Conservation (phyloP, 1,140 invertebrate species). For the Bombus impatiens region DNA sequence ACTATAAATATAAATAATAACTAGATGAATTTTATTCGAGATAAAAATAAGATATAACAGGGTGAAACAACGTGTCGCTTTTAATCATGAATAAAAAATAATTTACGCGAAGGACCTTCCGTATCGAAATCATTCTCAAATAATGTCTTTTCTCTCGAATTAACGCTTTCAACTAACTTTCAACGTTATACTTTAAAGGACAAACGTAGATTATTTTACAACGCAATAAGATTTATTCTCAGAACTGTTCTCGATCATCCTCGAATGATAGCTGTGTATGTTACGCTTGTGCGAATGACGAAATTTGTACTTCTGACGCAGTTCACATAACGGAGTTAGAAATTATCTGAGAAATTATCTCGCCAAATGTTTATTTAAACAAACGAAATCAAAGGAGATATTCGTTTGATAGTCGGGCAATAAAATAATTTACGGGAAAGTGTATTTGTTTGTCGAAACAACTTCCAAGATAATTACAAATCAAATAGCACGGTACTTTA, state of each 20-base stretch:
- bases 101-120: accelerated
- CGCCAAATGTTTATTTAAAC: neutral
- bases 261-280: neutral
- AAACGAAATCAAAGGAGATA: neutral
- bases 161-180: too few relatives aligned
- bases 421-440: neutral
- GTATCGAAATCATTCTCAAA: too few relatives aligned
- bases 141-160: too few relatives aligned
- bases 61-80: too few relatives aligned
- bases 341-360: neutral
- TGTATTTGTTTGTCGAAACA: too few relatives aligned
- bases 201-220: neutral
- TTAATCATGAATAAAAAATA: too few relatives aligned
- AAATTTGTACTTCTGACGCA: neutral
- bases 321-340: neutral
- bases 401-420: neutral
- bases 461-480: too few relatives aligned
- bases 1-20: too few relatives aligned
- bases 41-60: too few relatives aligned
- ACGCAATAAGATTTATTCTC: neutral
- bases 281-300: neutral
- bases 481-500: too few relatives aligned
- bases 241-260: neutral
- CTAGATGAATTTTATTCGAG: too few relatives aligned
- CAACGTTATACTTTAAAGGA: neutral